Evolutionary conservation across 2,888 invertebrate genomes (phyloP).

Genomic region (Drosophila emarginata): DNA sequence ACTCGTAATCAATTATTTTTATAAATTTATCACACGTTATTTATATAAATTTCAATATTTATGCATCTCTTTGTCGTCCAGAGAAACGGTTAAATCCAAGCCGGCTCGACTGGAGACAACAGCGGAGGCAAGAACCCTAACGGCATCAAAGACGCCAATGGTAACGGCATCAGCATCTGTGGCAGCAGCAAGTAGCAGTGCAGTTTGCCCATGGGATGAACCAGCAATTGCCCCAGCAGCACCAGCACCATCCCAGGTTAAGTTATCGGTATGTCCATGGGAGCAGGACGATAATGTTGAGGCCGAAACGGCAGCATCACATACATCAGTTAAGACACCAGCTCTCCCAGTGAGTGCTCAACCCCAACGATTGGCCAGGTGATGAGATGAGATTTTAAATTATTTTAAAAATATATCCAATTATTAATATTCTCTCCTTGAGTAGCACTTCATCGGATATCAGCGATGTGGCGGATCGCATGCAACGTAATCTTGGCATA

Average conservation of each 20-base stretch:
- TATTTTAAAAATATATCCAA: no score
- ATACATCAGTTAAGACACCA: slow-evolving; percentile 7
- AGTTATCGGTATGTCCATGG: slow-evolving; percentile 80
- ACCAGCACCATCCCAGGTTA: slow-evolving; percentile 50
- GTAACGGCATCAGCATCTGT: slow-evolving; percentile 21
- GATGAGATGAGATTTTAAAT: no score
- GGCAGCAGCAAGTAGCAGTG: slow-evolving; percentile 50
- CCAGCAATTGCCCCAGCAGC: slow-evolving; percentile 48
- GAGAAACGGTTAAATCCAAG: slow-evolving; percentile 76
- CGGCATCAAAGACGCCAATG: background rate
- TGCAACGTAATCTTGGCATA: slow-evolving; percentile 86
- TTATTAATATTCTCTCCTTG: background rate
- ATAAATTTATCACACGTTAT: background rate
- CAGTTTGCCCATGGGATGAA: slow-evolving; percentile 82
- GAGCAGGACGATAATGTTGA: slow-evolving; percentile 70
- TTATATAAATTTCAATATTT: background rate
- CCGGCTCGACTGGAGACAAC: slow-evolving; percentile 77
- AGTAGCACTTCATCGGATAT: slow-evolving; percentile 85
- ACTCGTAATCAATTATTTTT: background rate
- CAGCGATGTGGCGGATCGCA: slow-evolving; percentile 85
- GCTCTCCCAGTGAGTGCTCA: slow-evolving; percentile 3
- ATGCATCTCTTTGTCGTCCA: slow-evolving; percentile 32
- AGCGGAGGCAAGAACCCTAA: slow-evolving; percentile 47
- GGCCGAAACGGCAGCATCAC: slow-evolving; percentile 21
- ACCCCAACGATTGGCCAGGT: slow-evolving; percentile 74